Base-by-base conservation (phyloP, 2,888 invertebrate species). In the Suillia variegata region DNA sequence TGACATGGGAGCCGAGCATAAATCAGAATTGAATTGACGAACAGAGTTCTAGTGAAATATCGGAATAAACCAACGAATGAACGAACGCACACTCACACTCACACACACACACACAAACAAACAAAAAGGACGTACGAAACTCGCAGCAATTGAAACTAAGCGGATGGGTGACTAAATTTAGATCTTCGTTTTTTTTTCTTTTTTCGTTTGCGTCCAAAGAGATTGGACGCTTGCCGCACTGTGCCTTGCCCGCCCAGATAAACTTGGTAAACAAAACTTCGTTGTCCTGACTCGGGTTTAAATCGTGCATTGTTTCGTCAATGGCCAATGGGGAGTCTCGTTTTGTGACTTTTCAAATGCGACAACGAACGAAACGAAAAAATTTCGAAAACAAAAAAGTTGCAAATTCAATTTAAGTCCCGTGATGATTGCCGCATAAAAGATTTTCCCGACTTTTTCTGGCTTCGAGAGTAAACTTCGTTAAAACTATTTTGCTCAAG, bases 351-450 rank as follows among this genome's bases (percentile, higher is more conserved):
- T 21, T 6, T 26, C 33, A 12, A 53, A 53, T 38, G 10, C 13
- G 34, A 38, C 26, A 26, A 42, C 45, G 13, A 42, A 42, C n/a
- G n/a, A n/a, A 42, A 42, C 5, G 6, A 42, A 42, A 4, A 48
- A 48, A 20, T 10, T 38, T 17, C 21, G 45, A 22, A 10, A 13
- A 53, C 45, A 54, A 58, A 62, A 66, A 65, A 64, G 65, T 65
- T 67, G 61, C 62, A 65, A 68, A 68, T 68, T 68, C 66, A 68
- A 67, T 68, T 67, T 67, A 62, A 64, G 65, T 66, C 65, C 62
- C 67, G 51, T 59, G 67, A 63, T 62, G 62, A 66, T 63, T 64
- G 65, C 34, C 24, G 53, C 49, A 54, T 50, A 18, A 22, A 21
- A 50, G 49, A 49, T 58, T 56, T 60, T 20, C 24, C 31, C 33